A percentile compares a stretch with the other conserved stretches of the same genome.
Evolutionary conservation across 2,888 invertebrate species (phyloP).

Genomic region (Sphaerophoria taeniata): DNA sequence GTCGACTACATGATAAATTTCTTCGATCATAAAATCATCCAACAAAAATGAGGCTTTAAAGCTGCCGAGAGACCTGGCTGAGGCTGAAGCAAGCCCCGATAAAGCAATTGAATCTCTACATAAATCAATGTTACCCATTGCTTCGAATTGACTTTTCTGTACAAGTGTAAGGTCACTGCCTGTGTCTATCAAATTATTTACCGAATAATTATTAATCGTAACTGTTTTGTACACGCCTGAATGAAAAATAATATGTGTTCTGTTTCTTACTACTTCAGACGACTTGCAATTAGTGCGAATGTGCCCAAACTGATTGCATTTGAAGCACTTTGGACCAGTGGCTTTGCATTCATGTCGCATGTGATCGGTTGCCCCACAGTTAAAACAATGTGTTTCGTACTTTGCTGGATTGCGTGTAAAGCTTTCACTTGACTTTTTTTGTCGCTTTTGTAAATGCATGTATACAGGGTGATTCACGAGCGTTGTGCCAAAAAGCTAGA

Average conservation of each 20-base stretch:
- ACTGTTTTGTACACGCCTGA: conserved; percentile 10
- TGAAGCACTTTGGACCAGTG: conserved; percentile 31
- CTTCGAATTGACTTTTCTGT: conserved; percentile 5
- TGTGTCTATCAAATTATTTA: conserved; percentile 4
- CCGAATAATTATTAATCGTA: conserved; percentile 11
- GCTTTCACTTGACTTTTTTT: neutral
- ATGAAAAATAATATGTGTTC: neutral
- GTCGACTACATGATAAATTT: neutral
- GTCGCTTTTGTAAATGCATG: conserved; percentile 15
- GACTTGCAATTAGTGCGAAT: conserved; percentile 30
- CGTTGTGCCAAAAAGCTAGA: too few species aligned
- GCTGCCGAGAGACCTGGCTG: conserved; percentile 5
- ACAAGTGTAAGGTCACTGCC: conserved; percentile 14
- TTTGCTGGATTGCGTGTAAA: neutral
- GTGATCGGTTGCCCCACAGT: conserved; percentile 3
- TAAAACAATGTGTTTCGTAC: neutral
- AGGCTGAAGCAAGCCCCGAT: conserved; percentile 1
- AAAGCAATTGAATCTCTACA: neutral
- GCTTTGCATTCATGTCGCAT: neutral
- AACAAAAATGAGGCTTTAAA: conserved; percentile 3
- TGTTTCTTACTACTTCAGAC: neutral
- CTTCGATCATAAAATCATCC: neutral
- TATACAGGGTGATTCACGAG: too few species aligned
- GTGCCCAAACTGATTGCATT: conserved; percentile 40
- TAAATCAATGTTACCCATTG: neutral